Evolutionary conservation across 2,797 vertebrate species (phyloP).

Genomic region (Enteromius fasciolatus): DNA sequence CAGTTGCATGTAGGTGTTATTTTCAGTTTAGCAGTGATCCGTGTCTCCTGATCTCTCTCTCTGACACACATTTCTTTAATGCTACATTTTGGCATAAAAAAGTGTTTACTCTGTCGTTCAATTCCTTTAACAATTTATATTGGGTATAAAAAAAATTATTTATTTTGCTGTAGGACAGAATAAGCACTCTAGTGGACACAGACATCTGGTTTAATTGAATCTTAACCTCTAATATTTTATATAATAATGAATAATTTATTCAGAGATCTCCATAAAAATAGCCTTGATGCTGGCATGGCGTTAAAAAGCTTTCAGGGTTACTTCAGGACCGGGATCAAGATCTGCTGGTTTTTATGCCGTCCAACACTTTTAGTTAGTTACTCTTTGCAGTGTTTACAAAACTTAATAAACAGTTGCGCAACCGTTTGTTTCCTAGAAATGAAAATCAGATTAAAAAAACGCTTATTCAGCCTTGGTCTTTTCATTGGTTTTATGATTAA

Average conservation of each 20-base stretch:
- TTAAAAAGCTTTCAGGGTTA: not conserved
- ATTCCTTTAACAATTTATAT: not conserved
- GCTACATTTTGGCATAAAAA: not conserved
- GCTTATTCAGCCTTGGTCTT: not conserved
- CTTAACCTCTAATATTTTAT: too few species aligned
- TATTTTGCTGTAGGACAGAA: not conserved
- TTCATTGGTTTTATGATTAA: slow-evolving; percentile 11
- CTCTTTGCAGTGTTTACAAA: not conserved
- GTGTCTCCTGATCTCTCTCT: not conserved
- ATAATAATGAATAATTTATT: too few species aligned
- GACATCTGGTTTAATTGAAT: not conserved
- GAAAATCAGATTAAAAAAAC: not conserved
- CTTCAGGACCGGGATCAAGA: not conserved
- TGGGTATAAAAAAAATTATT: not conserved
- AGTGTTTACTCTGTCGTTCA: not conserved
- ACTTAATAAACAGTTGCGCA: not conserved
- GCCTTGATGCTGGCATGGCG: too few species aligned
- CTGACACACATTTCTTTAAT: not conserved
- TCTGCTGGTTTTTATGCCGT: not conserved
- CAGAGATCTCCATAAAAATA: too few species aligned
- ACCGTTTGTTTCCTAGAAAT: not conserved
- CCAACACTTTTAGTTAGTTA: not conserved
- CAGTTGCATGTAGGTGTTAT: not conserved
- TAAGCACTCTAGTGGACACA: not conserved
- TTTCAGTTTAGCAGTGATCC: not conserved